Conservation (phyloP, 2,113 vertebrate species). For the Ailurus styani region DNA sequence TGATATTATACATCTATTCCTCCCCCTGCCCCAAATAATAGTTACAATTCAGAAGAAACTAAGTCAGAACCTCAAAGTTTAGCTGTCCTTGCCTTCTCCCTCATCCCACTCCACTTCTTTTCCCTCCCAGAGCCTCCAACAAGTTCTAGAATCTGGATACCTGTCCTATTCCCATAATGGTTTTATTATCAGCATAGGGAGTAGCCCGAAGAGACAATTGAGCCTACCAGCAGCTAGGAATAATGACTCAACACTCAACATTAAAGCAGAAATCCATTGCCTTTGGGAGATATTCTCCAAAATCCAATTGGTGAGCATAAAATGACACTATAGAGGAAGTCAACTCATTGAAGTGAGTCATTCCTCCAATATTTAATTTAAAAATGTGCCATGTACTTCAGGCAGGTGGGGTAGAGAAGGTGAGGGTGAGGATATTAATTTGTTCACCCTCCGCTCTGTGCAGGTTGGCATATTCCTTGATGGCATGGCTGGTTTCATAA, state of each 20-base stretch:
- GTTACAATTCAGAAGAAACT: background rate
- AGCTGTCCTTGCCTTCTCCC: background rate
- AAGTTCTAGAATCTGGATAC: background rate
- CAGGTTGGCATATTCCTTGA: background rate
- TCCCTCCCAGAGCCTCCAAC: background rate
- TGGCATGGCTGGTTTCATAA: background rate
- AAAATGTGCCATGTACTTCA: background rate
- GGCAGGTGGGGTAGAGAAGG: background rate
- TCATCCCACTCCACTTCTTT: background rate
- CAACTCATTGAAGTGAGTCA: background rate
- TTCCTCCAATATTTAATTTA: background rate
- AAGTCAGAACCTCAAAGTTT: background rate
- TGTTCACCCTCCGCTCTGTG: background rate
- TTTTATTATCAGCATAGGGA: background rate
- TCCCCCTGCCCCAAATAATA: background rate
- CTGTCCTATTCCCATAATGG: background rate
- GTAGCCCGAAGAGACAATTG: background rate
- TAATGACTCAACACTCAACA: background rate
- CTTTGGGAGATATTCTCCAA: constrained; percentile 18
- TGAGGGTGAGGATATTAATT: background rate
- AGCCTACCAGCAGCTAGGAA: background rate
- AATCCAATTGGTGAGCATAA: background rate
- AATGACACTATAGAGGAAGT: background rate
- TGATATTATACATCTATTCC: background rate
- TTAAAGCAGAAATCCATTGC: constrained; percentile 25